These are phyloP conservation scores for Eumacrocentrus americanus DNA, from an alignment of 2,888 invertebrate genomes.

Conservation along the genomic window DNA sequence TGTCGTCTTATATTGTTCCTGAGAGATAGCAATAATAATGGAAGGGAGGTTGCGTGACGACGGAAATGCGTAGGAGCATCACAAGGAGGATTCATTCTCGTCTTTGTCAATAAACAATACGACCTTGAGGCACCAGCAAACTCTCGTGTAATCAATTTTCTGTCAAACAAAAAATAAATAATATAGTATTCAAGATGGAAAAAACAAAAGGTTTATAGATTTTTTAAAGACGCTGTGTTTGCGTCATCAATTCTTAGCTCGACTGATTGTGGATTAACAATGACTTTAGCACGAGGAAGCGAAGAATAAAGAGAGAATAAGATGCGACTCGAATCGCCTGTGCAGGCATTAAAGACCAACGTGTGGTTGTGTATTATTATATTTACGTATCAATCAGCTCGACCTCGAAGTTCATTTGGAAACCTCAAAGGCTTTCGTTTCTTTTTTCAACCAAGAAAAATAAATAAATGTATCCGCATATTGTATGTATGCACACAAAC, in stretches of 20 bases:
- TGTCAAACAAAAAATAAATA: not conserved
- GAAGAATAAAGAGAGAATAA: not conserved
- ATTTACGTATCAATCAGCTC: conserved; percentile 9
- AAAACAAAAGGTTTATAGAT: no score
- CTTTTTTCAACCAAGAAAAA: not conserved
- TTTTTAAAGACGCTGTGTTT: no score
- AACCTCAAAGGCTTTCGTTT: no score
- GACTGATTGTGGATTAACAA: not conserved
- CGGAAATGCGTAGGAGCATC: no score
- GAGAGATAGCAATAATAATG: no score
- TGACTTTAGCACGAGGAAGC: conserved; percentile 5
- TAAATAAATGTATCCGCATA: no score
- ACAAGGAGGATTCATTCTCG: no score
- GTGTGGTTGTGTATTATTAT: conserved; percentile 10
- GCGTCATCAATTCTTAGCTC: not conserved
- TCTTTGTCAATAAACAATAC: not conserved
- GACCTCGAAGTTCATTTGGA: conserved; percentile 1
- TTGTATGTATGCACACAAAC: no score
- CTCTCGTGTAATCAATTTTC: not conserved
- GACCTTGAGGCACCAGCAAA: not conserved
- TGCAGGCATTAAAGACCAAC: conserved; percentile 12
- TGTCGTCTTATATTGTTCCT: no score
- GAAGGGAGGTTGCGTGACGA: no score
- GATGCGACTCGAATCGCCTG: not conserved
- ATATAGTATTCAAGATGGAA: not conserved